These are phyloP conservation scores for Pelosia muscerda DNA, from an alignment of 2,888 invertebrate species.

Conservation along the genomic window DNA sequence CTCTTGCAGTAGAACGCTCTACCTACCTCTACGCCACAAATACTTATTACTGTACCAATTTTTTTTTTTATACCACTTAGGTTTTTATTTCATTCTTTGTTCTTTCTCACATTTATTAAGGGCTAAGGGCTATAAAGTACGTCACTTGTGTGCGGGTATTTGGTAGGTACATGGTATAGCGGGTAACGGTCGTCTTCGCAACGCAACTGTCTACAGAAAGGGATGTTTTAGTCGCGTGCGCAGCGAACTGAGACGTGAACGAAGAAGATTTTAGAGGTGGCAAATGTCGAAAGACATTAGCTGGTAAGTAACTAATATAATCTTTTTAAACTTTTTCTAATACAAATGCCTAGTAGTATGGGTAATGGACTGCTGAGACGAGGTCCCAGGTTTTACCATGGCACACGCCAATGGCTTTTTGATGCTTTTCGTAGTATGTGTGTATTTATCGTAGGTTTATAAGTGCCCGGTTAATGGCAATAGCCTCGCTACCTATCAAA, in stretches of 20 bases:
- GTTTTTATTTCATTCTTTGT: not conserved
- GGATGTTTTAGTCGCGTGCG: conserved; percentile 68
- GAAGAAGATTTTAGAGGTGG: conserved; percentile 25
- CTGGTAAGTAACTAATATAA: too few species aligned
- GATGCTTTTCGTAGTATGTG: too few species aligned
- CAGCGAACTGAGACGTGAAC: conserved; percentile 50
- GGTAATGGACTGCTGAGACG: too few species aligned
- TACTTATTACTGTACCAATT: not conserved
- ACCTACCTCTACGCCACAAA: too few species aligned
- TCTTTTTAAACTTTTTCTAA: not conserved
- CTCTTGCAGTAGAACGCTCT: too few species aligned
- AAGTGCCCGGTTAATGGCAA: too few species aligned
- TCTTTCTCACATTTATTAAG: not conserved
- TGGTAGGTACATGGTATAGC: conserved; percentile 7
- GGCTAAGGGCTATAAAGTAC: not conserved
- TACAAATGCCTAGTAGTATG: too few species aligned
- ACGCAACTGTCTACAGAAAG: conserved; percentile 69
- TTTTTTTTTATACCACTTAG: too few species aligned
- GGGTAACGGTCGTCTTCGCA: conserved; percentile 63
- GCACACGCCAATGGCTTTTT: too few species aligned
- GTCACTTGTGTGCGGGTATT: conserved; percentile 12
- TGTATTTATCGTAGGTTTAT: too few species aligned
- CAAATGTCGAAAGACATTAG: not conserved
- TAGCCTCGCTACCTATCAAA: too few species aligned
- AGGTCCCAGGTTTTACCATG: too few species aligned